Conservation (phyloP, 2,888 invertebrate species). For the Dexiosoma caninum region DNA sequence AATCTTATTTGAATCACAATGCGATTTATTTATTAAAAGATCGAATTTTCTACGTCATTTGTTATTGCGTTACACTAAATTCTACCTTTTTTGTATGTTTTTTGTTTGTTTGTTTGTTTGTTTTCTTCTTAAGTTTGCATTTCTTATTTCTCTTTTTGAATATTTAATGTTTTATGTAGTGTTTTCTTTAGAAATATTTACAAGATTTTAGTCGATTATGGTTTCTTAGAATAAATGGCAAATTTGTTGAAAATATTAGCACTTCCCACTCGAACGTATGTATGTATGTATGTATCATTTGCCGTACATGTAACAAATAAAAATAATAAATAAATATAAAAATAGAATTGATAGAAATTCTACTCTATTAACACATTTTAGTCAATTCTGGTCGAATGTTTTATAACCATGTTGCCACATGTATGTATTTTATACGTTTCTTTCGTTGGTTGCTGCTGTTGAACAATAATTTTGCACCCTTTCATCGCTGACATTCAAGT, state of each 20-base stretch:
- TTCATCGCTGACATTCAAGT: conserved; percentile 37
- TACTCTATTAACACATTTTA: conserved; percentile 23
- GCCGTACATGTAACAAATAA: too few relatives aligned
- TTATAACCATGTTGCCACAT: conserved; percentile 47
- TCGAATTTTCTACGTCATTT: background rate
- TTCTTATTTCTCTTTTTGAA: background rate
- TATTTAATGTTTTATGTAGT: conserved; percentile 27
- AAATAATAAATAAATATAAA: background rate
- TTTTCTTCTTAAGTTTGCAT: too few relatives aligned
- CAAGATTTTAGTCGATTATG: background rate
- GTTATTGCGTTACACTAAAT: background rate
- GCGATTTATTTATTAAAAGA: conserved; percentile 4
- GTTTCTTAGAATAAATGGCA: conserved; percentile 28
- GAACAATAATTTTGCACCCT: conserved; percentile 22
- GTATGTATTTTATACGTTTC: conserved; percentile 28
- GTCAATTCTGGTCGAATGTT: conserved; percentile 33
- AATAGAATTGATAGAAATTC: background rate
- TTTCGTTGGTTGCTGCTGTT: background rate
- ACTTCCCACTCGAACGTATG: conserved; percentile 11
- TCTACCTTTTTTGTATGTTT: background rate
- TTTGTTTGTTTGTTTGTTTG: background rate
- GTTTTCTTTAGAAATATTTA: conserved; percentile 24
- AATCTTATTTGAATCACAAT: conserved; percentile 52
- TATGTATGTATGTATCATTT: too few relatives aligned
- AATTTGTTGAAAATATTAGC: background rate